Evolutionary conservation across 2,888 invertebrate species (phyloP), one percentile per base, ranked within the genome.

Genomic region (Drosophila atripex): DNA sequence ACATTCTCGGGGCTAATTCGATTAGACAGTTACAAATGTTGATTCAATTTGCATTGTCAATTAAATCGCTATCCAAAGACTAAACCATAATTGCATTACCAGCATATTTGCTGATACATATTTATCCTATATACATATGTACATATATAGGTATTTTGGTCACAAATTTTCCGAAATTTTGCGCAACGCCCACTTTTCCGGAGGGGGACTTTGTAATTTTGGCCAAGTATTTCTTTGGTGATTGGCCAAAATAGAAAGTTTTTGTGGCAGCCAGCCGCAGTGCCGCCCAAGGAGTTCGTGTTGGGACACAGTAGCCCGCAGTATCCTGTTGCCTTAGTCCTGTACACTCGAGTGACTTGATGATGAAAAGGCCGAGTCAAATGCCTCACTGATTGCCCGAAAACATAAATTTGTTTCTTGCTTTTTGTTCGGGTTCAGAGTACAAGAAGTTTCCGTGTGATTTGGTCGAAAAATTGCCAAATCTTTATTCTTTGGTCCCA

Each of bases 11-110:
- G 39, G 30, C 69, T 69, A 83, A 83, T 72, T 79, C 59, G 68
- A 83, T 77, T 77, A 75, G 63, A 71, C 54, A 75, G 50, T 77
- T 73, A 65, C 72, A 79, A 86, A 83, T 86, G 84, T 80, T 80
- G 73, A 86, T 80, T 75, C 65, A 77, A 80, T 86, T 86, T 80
- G 77, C 84, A 86, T 80, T 80, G 80, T 75, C 86, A 80, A 80
- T 86, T 86, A 80, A 86, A 71, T 73, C 55, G 61, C 52, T 54
- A 54, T 39, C 65, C 43, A 3, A 35, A 14, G 49, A 6, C 12
- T 12, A 11, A 32, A 7, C 30, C 65, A 61, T 80, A 80, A 80
- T 86, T 86, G 75, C 77, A 79, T 83, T 79, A 73, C 76, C 53
- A 30, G 53, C 75, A 68, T 60, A 50, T 35, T 70, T 46, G 28